Percentiles rank a stretch among this genome's conserved stretches.
Conservation (phyloP, 2,797 vertebrate species). For the Amniataba percoides region DNA sequence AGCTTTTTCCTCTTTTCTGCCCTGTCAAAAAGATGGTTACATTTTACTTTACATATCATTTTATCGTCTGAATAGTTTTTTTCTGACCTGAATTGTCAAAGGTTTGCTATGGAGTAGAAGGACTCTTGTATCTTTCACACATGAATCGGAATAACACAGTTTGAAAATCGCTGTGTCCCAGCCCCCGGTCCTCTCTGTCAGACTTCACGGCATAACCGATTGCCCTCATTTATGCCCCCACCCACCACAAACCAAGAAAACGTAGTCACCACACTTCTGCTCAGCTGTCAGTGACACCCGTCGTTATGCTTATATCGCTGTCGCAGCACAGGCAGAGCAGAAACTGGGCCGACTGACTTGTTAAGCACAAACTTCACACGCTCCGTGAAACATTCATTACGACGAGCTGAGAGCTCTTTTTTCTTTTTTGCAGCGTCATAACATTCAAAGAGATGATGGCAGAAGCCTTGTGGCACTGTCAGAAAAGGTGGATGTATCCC, state of each 20-base stretch:
- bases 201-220: constrained; percentile 24
- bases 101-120: neutral
- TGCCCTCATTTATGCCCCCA: constrained; percentile 7
- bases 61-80: neutral
- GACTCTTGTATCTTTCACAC: neutral
- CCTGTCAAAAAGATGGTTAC: neutral
- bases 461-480: constrained; percentile 41
- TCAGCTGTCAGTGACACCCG: constrained; percentile 19
- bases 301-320: constrained; percentile 17
- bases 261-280: neutral
- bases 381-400: constrained; percentile 54
- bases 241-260: neutral
- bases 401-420: constrained; percentile 12
- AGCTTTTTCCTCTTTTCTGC: neutral
- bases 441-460: constrained; percentile 27
- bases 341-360: constrained; percentile 39
- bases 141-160: constrained; percentile 16
- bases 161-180: constrained; percentile 33
- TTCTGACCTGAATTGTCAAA: constrained; percentile 2
- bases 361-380: constrained; percentile 39
- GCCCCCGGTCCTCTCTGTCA: constrained; percentile 17
- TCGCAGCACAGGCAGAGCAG: constrained; percentile 29
- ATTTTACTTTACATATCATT: constrained; percentile 3
- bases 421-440: constrained; percentile 22
- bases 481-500: constrained; percentile 24